Base-by-base conservation (phyloP, 2,113 vertebrate genomes). In the Zosterops pallidus region DNA sequence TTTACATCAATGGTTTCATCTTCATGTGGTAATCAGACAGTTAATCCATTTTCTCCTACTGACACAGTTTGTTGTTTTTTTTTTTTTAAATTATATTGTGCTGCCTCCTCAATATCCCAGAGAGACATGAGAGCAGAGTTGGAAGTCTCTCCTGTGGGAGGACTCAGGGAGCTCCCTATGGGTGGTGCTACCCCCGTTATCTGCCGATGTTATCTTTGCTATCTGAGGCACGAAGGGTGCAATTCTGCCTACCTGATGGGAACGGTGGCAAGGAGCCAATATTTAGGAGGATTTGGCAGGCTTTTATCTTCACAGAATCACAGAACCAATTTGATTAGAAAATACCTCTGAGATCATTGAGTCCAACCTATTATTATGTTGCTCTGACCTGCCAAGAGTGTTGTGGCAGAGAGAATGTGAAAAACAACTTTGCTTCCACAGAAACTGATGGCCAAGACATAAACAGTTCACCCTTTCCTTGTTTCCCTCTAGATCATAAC, bases 401-500 rank as follows among this genome's bases (percentile, higher is more conserved):
- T 15, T 42, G 76, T 75, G 60, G 31, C 39, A 42, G 31, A n/a
- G n/a, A 57, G 31, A 63, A 47, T 6, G 20, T 0, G 1, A 78
- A n/a, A 29, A 37, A 37, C 35, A 42, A 12, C 29, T 67, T 63
- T 67, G 18, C 49, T 75, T 62, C 52, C 37, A 39, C 57, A n/a
- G 64, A 63, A 79, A 49, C 15, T 10, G 42, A 11, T 35, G 44
- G 18, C 49, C 26, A 49, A 80, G 41, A 28, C 35, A 31, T 21
- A 46, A 52, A n/a, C 49, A n/a, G 49, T 41, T 70, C 67, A 21
- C 9, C 12, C 20, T 63, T 41, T 14, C 20, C 63, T 56, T 44
- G 13, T 82, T 93, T 60, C 42, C 44, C 79, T 69, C 29, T 93
- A 99, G 99, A 92, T 98, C 82, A 98, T 99, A 94, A 98, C 98